Percentiles rank a stretch among this genome's conserved stretches.
These are phyloP conservation scores for Ptychobarbus kaznakovi DNA, from an alignment of 2,797 vertebrate species.

Conservation along the genomic window DNA sequence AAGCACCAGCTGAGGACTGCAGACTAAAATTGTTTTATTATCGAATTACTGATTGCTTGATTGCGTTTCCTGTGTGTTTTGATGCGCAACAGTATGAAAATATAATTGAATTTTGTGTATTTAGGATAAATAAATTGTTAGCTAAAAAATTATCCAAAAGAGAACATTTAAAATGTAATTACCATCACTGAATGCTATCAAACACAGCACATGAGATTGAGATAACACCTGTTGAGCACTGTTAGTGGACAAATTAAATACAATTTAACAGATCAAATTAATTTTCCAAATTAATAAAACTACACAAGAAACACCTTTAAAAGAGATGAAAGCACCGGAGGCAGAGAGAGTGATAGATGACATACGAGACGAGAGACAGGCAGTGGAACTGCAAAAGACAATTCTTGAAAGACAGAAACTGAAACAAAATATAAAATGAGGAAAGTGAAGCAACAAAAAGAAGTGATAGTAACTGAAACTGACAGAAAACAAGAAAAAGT, in stretches of 20 bases:
- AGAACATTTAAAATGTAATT: background rate
- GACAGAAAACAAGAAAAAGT: conserved; percentile 37
- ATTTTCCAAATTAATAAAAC: background rate
- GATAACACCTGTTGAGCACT: background rate
- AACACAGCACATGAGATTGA: background rate
- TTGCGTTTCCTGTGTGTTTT: background rate
- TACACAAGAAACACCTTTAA: background rate
- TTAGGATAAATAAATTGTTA: background rate
- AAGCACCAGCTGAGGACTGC: background rate
- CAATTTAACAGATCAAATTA: background rate
- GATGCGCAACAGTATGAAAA: background rate
- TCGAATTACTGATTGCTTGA: background rate
- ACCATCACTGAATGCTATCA: background rate
- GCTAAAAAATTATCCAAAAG: background rate
- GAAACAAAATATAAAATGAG: conserved; percentile 12
- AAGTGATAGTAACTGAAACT: conserved; percentile 15
- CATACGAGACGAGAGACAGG: background rate
- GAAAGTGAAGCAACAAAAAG: background rate
- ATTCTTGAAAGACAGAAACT: conserved; percentile 5
- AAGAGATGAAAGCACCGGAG: background rate
- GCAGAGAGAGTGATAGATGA: conserved; percentile 1
- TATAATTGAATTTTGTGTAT: background rate
- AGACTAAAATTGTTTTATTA: background rate
- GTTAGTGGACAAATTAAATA: background rate
- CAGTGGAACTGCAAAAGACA: background rate